These are phyloP conservation scores for Propithecus deckenii DNA, from an alignment of 2,797 vertebrate genomes.

Conservation along the genomic window DNA sequence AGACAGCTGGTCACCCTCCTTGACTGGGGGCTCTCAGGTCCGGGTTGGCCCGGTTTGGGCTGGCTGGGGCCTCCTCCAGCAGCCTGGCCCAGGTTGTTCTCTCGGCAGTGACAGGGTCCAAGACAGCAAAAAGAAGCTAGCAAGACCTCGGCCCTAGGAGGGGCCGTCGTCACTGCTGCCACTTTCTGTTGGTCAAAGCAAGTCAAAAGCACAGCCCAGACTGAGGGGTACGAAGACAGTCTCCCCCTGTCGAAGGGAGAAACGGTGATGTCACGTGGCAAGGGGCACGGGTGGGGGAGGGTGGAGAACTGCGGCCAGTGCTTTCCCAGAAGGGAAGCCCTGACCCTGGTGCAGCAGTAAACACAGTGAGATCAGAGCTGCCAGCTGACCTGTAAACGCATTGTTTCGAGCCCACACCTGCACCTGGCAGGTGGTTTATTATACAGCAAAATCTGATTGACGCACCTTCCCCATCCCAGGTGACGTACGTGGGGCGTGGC, in stretches of 20 bases:
- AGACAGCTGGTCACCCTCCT: not conserved
- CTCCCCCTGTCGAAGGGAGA: not conserved
- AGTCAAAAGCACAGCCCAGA: not conserved
- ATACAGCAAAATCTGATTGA: not conserved
- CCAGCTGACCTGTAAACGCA: not conserved
- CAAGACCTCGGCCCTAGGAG: too few relatives aligned
- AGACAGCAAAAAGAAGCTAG: not conserved
- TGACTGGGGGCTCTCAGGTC: not conserved
- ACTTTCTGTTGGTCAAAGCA: not conserved
- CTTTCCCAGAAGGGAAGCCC: not conserved
- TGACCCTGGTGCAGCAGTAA: not conserved
- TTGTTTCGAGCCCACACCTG: not conserved
- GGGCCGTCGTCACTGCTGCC: not conserved
- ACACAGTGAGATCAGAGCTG: not conserved
- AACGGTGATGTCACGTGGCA: not conserved
- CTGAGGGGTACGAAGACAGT: not conserved
- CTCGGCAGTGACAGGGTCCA: fast-evolving
- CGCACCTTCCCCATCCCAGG: not conserved
- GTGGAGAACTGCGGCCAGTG: not conserved
- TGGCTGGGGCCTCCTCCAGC: not conserved
- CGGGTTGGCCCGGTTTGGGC: too few relatives aligned
- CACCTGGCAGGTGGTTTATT: not conserved
- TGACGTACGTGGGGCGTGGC: not conserved
- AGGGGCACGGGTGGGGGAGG: not conserved
- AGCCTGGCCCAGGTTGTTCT: not conserved